phyloP scores from a whole-genome alignment of 2,888 invertebrate genomes.

The Rosalia funebris region DNA sequence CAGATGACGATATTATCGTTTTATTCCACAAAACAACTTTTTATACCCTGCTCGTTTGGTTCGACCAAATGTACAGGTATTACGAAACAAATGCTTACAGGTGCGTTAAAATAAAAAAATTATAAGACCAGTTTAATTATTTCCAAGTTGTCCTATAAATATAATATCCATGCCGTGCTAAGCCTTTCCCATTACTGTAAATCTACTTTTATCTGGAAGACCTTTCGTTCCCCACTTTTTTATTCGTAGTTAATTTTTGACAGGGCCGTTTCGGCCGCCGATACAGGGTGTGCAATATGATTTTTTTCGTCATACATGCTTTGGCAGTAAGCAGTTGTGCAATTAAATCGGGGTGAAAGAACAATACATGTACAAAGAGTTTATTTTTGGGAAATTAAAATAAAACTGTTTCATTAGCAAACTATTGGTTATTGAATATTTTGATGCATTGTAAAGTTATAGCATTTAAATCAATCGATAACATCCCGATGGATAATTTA shows the following conservation, averaged over 20 bases:
- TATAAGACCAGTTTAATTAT: constrained; percentile 42
- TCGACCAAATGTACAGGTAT: neutral
- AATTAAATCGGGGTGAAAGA: too few species aligned
- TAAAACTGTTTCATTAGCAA: too few species aligned
- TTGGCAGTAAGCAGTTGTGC: too few species aligned
- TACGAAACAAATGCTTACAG: constrained; percentile 27
- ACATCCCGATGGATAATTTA: too few species aligned
- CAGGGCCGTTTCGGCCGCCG: neutral
- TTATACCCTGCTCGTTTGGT: neutral
- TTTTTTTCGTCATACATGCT: too few species aligned
- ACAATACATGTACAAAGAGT: too few species aligned
- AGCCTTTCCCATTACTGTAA: constrained; percentile 33
- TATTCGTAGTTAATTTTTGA: constrained; percentile 34
- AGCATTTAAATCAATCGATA: too few species aligned
- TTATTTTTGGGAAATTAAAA: too few species aligned
- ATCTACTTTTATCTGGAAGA: constrained; percentile 35
- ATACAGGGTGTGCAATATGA: too few species aligned
- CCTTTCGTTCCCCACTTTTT: constrained; percentile 32
- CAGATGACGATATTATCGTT: neutral
- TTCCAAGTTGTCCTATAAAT: constrained; percentile 43
- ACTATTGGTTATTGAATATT: too few species aligned
- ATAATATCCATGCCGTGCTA: constrained; percentile 23
- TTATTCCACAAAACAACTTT: neutral
- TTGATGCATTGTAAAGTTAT: too few species aligned
- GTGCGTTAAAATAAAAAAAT: constrained; percentile 36